Percentiles rank a stretch among this genome's conserved stretches.
These are phyloP conservation scores for Monomorium pharaonis DNA, from an alignment of 1,140 invertebrate species.

Conservation along the genomic window DNA sequence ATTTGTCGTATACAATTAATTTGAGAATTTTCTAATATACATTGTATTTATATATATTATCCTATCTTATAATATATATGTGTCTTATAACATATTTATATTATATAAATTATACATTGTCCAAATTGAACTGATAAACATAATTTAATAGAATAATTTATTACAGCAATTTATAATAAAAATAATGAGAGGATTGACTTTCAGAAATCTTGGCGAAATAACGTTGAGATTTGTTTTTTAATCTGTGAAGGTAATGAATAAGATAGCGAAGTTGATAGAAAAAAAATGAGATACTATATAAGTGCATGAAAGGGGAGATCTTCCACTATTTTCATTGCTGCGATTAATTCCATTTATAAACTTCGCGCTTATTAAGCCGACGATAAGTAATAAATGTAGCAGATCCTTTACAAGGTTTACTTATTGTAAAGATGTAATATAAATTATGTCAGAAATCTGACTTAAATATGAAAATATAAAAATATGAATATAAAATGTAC, in stretches of 20 bases:
- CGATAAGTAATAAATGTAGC: background rate
- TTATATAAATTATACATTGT: background rate
- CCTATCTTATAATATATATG: background rate
- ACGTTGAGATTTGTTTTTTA: background rate
- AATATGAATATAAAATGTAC: background rate
- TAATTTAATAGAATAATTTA: conserved; percentile 16
- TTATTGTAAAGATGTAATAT: conserved; percentile 4
- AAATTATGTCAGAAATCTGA: background rate
- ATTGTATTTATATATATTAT: background rate
- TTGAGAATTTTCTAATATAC: conserved; percentile 5
- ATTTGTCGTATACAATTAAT: background rate
- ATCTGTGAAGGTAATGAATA: background rate
- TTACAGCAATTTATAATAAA: background rate
- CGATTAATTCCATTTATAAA: background rate
- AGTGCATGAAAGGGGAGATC: background rate
- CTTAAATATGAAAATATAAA: background rate
- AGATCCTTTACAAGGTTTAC: background rate
- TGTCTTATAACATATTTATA: conserved; percentile 20
- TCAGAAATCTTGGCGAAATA: background rate
- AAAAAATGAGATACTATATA: background rate
- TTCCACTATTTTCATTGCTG: background rate
- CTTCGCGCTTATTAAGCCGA: background rate
- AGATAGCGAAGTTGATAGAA: background rate
- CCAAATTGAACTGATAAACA: background rate
- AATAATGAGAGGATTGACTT: background rate